phyloP scores from a whole-genome alignment of 2,797 vertebrate species.

The Danio choprae region DNA sequence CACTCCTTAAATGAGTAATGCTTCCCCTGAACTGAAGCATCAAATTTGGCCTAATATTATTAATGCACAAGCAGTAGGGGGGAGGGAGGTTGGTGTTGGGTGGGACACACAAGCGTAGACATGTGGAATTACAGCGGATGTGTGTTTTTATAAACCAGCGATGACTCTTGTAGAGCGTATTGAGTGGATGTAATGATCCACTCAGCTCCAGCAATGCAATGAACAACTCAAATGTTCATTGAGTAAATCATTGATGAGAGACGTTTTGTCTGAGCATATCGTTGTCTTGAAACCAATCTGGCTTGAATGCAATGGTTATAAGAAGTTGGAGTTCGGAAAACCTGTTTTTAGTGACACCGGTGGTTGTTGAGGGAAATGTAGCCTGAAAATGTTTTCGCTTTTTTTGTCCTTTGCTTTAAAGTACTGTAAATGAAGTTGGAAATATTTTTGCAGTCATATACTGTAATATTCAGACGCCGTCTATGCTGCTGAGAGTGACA shows the following conservation, averaged over 20 bases:
- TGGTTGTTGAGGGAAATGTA: too few relatives aligned
- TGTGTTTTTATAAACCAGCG: conserved; percentile 64
- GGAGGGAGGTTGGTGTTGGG: conserved; percentile 57
- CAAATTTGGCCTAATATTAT: conserved; percentile 88
- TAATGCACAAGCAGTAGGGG: conserved; percentile 73
- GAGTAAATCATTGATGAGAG: conserved; percentile 33
- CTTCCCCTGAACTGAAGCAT: conserved; percentile 86
- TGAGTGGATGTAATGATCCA: conserved; percentile 22
- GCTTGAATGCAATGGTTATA: too few relatives aligned
- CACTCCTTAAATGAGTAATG: conserved; percentile 93
- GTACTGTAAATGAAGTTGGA: too few relatives aligned
- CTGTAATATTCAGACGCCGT: too few relatives aligned
- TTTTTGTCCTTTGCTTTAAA: too few relatives aligned
- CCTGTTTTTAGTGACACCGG: too few relatives aligned
- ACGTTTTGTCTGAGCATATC: neutral
- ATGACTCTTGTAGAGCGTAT: conserved; percentile 33
- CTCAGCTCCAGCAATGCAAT: conserved; percentile 5
- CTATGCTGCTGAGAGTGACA: too few relatives aligned
- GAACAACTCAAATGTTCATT: conserved; percentile 26
- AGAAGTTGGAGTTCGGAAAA: too few relatives aligned
- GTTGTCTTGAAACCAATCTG: neutral
- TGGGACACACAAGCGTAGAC: conserved; percentile 77
- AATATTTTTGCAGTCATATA: too few relatives aligned
- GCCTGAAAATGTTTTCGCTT: too few relatives aligned
- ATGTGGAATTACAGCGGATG: conserved; percentile 79